Conservation (phyloP, 2,113 vertebrate species). For the Callipepla californica region DNA sequence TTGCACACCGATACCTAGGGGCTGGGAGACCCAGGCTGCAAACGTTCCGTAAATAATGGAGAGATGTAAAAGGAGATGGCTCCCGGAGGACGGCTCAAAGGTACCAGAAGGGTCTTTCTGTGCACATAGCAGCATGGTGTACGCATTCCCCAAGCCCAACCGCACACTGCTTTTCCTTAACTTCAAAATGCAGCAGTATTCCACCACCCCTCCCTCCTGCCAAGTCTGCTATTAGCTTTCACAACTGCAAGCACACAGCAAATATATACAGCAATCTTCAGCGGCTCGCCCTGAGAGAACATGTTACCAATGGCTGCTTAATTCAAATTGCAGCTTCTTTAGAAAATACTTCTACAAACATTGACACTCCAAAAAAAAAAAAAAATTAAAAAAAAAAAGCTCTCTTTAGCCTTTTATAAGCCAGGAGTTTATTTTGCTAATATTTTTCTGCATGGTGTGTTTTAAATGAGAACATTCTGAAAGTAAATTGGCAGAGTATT, state of each 20-base stretch:
- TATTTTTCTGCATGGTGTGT: conserved; percentile 69
- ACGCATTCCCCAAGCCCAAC: background rate
- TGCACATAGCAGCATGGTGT: accelerated
- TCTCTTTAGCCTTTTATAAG: conserved; percentile 47
- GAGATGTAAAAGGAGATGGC: background rate
- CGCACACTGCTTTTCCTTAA: accelerated
- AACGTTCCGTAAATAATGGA: background rate
- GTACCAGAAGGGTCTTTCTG: background rate
- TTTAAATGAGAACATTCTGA: conserved; percentile 69
- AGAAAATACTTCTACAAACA: conserved; percentile 37
- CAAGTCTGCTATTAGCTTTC: background rate
- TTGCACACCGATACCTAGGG: background rate
- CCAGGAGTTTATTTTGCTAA: conserved; percentile 69
- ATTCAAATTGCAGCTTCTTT: conserved; percentile 40
- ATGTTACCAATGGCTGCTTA: background rate
- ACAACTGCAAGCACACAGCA: background rate
- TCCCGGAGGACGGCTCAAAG: background rate
- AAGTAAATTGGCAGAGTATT: conserved; percentile 68
- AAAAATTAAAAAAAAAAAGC: background rate
- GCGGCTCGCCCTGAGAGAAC: background rate
- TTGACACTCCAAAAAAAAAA: background rate
- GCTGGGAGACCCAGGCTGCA: background rate
- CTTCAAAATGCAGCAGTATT: background rate
- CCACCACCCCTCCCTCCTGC: background rate
- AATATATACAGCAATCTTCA: accelerated